Evolutionary conservation across 2,888 invertebrate species (phyloP), one percentile per base, ranked within the genome.

Genomic region (Agrotis exclamationis): DNA sequence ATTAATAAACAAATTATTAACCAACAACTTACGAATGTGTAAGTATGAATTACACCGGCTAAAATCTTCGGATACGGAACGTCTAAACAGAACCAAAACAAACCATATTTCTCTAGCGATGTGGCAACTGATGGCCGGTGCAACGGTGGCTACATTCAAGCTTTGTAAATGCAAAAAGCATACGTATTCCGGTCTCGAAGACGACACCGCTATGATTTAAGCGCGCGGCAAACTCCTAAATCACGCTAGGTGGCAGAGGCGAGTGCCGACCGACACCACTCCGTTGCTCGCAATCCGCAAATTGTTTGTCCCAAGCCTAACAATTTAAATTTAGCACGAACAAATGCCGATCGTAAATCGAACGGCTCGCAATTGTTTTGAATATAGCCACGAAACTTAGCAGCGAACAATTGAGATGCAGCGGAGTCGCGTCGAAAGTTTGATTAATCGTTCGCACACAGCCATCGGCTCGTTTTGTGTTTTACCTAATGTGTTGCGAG

Each of bases 281-380:
- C 87, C 89, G 90, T 89, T 90, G 90, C 91, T 92, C 90, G 93
- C 95, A 93, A 93, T 94, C 94, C 95, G 91, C 94, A 93, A 95
- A 96, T 95, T 95, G 94, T 95, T 94, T 93, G 94, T 94, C 92
- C 90, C 93, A 93, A 91, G 93, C 93, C 93, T 94, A 94, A 94
- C 94, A 92, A 94, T 95, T 93, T 95, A 96, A 93, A 95, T 96
- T 95, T 96, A 96, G 96, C 91, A 89, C 88, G 90, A 92, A 93
- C 93, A 90, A 94, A 95, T 95, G 89, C 95, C 95, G 93, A 94
- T 92, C 94, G 93, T 92, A 93, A 92, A 93, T 94, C 92, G 94
- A 94, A 93, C 90, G 91, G 89, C 81, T 86, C 81, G 87, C 93
- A 92, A 95, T 95, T 95, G 95, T 96, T 95, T 94, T 93, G 92